Conservation (phyloP, 2,797 vertebrate genomes). For the Numenius phaeopus region DNA sequence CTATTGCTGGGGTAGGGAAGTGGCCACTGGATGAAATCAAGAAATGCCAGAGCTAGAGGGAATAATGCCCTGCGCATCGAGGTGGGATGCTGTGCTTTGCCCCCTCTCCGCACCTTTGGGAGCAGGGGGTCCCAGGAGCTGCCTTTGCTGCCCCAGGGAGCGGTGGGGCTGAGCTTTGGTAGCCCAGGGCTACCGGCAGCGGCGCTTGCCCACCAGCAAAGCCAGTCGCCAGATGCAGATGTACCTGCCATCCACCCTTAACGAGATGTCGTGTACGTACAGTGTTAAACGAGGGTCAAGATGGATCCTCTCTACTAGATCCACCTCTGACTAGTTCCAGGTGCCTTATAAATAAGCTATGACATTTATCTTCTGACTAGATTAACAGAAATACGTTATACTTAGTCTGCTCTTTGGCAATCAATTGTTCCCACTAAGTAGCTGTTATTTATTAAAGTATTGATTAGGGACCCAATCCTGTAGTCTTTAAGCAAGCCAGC, state of each 20-base stretch:
- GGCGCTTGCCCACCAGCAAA: neutral
- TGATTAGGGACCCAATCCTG: neutral
- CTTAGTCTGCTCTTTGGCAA: neutral
- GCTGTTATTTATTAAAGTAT: conserved; percentile 52
- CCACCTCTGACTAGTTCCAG: neutral
- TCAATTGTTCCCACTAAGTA: conserved; percentile 24
- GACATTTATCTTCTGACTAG: conserved; percentile 1
- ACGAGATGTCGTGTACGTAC: accelerated
- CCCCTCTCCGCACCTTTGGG: too few relatives aligned
- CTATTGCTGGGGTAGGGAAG: neutral
- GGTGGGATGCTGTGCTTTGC: neutral
- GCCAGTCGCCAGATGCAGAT: accelerated
- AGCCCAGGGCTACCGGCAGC: accelerated
- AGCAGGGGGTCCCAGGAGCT: neutral
- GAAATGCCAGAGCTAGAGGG: neutral
- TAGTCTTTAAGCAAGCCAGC: neutral
- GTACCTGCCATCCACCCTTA: neutral
- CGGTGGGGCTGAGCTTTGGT: neutral
- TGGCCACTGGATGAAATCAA: neutral
- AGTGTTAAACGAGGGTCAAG: neutral
- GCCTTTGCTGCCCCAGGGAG: neutral
- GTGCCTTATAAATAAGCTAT: neutral
- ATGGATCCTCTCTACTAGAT: neutral
- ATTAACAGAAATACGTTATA: conserved; percentile 4
- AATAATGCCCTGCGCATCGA: accelerated